A percentile compares a stretch with the other conserved stretches of the same genome.
These are phyloP conservation scores for Fissipunctia ypsillon DNA, from an alignment of 2,888 invertebrate species.

Conservation along the genomic window DNA sequence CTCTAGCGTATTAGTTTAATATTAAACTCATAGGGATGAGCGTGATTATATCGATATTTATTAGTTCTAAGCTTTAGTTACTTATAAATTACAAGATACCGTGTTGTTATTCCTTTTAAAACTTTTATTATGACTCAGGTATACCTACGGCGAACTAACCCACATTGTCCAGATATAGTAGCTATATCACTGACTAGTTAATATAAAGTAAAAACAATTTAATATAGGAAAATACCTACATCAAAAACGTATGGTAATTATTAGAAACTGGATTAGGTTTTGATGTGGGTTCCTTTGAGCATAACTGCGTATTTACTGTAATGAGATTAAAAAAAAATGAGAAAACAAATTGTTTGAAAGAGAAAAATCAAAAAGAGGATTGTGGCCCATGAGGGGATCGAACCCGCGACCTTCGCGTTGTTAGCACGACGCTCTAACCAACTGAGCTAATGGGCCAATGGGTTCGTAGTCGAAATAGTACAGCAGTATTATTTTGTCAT, in stretches of 20 bases:
- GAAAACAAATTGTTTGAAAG: not conserved
- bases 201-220: too few relatives aligned
- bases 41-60: constrained; percentile 27
- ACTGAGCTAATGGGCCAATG: constrained; percentile 38
- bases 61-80: not conserved
- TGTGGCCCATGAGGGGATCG: constrained; percentile 44
- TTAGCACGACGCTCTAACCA: constrained; percentile 48
- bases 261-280: too few relatives aligned
- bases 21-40: constrained; percentile 15
- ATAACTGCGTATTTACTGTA: too few relatives aligned
- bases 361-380: not conserved
- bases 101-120: not conserved
- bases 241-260: too few relatives aligned
- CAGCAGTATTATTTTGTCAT: rapidly evolving
- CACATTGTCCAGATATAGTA: too few relatives aligned
- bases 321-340: too few relatives aligned
- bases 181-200: too few relatives aligned
- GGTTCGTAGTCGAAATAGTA: rapidly evolving
- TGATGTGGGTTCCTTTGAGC: too few relatives aligned
- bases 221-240: too few relatives aligned
- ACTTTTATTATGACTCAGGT: not conserved
- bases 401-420: constrained; percentile 50
- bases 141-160: too few relatives aligned
- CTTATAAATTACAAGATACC: too few relatives aligned
- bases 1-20: constrained; percentile 50